A percentile compares a stretch with the other conserved stretches of the same genome.
phyloP scores from a whole-genome alignment of 2,888 invertebrate species.

The Drosophila diplacantha region DNA sequence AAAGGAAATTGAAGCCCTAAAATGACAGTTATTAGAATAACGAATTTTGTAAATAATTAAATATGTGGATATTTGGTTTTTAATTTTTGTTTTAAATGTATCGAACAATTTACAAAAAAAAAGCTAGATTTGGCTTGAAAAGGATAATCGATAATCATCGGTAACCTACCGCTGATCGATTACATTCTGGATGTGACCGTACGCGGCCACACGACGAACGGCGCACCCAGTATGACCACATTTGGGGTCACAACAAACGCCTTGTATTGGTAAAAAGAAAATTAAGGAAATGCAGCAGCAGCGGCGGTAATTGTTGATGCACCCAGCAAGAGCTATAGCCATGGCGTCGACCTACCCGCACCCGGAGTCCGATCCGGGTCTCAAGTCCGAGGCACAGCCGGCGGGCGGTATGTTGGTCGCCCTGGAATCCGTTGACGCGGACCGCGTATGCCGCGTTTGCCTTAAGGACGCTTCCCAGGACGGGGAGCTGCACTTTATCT shows the following conservation, averaged over 20 bases:
- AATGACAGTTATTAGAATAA: neutral
- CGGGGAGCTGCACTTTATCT: constrained; percentile 63
- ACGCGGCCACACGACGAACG: neutral
- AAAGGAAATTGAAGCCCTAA: constrained; percentile 5
- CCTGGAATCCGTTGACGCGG: constrained; percentile 54
- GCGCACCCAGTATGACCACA: constrained; percentile 16
- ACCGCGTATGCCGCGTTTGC: constrained; percentile 76
- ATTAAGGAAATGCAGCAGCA: constrained; percentile 18
- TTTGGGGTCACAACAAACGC: constrained; percentile 15
- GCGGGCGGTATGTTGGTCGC: neutral
- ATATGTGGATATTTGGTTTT: neutral
- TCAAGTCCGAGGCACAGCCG: constrained; percentile 9
- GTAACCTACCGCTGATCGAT: neutral
- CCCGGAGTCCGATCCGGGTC: constrained; percentile 10
- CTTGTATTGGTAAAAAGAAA: constrained; percentile 16
- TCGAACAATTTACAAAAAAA: neutral
- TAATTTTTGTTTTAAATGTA: neutral
- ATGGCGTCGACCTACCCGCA: constrained; percentile 22
- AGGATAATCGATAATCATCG: neutral
- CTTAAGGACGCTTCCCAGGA: constrained; percentile 61
- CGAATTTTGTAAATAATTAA: constrained; percentile 12
- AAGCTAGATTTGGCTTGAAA: constrained; percentile 5
- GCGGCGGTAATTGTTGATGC: constrained; percentile 24
- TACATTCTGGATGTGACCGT: constrained; percentile 2
- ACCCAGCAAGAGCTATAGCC: constrained; percentile 20